These are phyloP conservation scores for Rallus limicola DNA, from an alignment of 2,113 vertebrate genomes.

Conservation along the genomic window DNA sequence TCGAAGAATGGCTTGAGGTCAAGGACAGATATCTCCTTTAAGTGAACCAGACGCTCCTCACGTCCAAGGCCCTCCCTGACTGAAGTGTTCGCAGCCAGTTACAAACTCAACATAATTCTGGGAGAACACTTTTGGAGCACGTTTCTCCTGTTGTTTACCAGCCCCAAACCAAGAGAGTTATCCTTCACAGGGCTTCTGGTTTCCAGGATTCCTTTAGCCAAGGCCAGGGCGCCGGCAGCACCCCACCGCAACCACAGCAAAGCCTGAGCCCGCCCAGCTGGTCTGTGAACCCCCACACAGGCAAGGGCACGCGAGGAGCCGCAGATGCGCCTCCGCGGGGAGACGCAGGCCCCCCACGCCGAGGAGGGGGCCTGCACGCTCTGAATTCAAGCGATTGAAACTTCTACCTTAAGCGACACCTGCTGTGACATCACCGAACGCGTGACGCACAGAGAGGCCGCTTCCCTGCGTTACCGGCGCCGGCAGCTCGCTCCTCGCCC, in stretches of 20 bases:
- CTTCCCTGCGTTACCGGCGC: accelerated
- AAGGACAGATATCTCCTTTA: neutral
- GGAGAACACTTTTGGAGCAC: accelerated
- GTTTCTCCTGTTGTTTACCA: neutral
- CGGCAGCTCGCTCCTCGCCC: no score
- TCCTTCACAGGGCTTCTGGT: neutral
- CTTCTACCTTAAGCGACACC: accelerated
- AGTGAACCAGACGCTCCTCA: neutral
- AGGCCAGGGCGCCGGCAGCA: neutral
- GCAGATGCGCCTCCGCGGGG: accelerated
- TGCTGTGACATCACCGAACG: neutral
- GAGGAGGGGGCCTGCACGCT: neutral
- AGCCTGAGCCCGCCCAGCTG: accelerated
- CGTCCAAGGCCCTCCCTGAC: neutral
- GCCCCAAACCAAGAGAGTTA: accelerated
- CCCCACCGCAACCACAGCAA: accelerated
- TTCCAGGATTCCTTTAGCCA: neutral
- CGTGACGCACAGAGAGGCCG: accelerated
- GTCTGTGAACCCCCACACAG: accelerated
- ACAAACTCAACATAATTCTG: neutral
- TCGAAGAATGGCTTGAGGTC: neutral
- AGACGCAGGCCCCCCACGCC: accelerated
- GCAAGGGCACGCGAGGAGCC: accelerated
- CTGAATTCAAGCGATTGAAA: no score
- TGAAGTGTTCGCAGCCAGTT: neutral